A percentile compares a stretch with the other conserved stretches of the same genome.
Evolutionary conservation across 2,888 invertebrate species (phyloP).

Genomic region (Drosophila peninsularis): DNA sequence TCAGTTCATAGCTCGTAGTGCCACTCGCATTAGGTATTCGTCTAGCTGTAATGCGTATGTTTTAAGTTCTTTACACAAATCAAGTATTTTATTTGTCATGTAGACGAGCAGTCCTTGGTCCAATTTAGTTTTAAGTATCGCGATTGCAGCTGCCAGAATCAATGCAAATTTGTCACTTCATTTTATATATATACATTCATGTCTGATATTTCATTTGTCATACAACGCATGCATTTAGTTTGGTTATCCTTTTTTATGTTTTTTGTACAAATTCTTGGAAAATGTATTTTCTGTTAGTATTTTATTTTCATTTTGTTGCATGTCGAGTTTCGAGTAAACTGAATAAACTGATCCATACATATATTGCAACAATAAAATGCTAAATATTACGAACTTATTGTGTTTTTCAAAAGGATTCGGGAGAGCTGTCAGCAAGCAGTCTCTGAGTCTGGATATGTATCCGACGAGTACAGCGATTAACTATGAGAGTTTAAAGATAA

Average conservation of each 20-base stretch:
- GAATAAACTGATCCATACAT: not conserved
- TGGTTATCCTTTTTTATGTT: not conserved
- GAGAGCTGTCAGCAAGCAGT: too few relatives aligned
- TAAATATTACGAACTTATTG: constrained; percentile 14
- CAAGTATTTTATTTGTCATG: constrained; percentile 24
- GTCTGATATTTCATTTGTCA: not conserved
- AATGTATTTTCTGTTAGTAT: constrained; percentile 2
- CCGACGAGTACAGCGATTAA: too few relatives aligned
- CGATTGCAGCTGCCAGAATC: constrained; percentile 28
- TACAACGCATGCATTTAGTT: constrained; percentile 3
- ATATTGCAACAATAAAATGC: constrained; percentile 32
- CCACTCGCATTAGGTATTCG: constrained; percentile 51
- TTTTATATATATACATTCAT: not conserved
- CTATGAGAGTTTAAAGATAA: not conserved
- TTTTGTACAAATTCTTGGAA: constrained; percentile 6
- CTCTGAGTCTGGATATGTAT: too few relatives aligned
- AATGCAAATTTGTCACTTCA: constrained; percentile 11
- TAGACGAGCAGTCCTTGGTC: constrained; percentile 37
- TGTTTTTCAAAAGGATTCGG: not conserved
- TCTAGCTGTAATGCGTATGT: constrained; percentile 10
- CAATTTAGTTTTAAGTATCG: constrained; percentile 46
- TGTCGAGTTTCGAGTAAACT: not conserved
- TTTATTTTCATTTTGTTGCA: not conserved
- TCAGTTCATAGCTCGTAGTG: constrained; percentile 38
- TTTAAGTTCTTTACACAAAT: not conserved